phyloP scores from a whole-genome alignment of 2,888 invertebrate species.

The Eilema depressum region DNA sequence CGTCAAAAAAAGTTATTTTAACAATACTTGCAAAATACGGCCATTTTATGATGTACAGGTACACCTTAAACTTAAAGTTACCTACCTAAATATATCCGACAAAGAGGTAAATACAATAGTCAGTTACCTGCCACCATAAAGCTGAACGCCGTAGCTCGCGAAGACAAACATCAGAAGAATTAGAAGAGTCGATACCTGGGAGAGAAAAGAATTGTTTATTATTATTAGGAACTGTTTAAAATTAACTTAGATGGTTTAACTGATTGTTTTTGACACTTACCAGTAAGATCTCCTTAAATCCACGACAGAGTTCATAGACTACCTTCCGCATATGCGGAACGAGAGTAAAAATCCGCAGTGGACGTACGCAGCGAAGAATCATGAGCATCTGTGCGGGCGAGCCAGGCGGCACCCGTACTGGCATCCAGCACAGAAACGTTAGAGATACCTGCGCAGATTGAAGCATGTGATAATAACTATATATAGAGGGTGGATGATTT shows the following conservation, averaged over 20 bases:
- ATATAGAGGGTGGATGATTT: no score
- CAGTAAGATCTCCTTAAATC: slow-evolving; percentile 99
- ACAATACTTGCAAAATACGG: not conserved
- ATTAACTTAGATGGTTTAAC: no score
- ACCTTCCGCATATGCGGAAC: slow-evolving; percentile 99
- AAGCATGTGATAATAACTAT: not conserved
- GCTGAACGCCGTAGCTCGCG: slow-evolving; percentile 99
- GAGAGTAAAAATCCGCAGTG: slow-evolving; percentile 98
- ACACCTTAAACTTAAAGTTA: not conserved
- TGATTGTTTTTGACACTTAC: slow-evolving; percentile 87
- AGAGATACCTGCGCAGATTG: slow-evolving; percentile 92
- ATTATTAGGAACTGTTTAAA: not conserved
- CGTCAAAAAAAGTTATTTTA: not conserved
- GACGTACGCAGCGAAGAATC: slow-evolving; percentile 98
- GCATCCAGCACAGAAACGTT: slow-evolving; percentile 99
- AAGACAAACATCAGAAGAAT: slow-evolving; percentile 99
- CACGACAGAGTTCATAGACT: slow-evolving; percentile 98
- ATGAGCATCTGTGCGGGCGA: slow-evolving; percentile 97
- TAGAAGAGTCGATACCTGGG: slow-evolving; percentile 96
- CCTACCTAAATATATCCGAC: no score
- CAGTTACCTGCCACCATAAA: slow-evolving; percentile 94
- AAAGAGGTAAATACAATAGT: slow-evolving; percentile 4
- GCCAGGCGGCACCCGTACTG: slow-evolving; percentile 95
- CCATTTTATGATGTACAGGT: not conserved
- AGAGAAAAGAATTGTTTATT: slow-evolving; percentile 17